phyloP scores from a whole-genome alignment of 1,140 invertebrate species.

The Drosophila yakuba region DNA sequence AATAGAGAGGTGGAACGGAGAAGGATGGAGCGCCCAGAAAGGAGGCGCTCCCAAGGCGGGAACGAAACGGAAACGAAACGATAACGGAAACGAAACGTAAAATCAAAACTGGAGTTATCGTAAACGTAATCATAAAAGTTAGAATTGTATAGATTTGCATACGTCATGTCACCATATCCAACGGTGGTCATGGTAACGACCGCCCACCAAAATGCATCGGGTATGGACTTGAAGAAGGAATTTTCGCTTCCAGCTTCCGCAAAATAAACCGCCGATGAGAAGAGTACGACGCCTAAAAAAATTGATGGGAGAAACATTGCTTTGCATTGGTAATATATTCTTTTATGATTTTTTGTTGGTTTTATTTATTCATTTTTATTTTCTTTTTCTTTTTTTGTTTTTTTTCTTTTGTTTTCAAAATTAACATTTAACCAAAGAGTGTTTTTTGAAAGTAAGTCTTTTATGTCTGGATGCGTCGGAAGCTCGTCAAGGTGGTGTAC shows the following conservation, averaged over 20 bases:
- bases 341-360: conserved; percentile 42
- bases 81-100: conserved; percentile 31
- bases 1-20: conserved; percentile 25
- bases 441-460: conserved; percentile 37
- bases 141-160: conserved; percentile 87
- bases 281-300: conserved; percentile 99
- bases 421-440: conserved; percentile 49
- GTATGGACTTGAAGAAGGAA: conserved; percentile 99
- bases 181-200: conserved; percentile 99
- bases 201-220: conserved; percentile 99
- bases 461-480: conserved; percentile 36
- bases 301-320: conserved; percentile 85
- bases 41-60: conserved; percentile 13
- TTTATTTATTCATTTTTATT: conserved; percentile 13
- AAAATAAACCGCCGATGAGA: conserved; percentile 99
- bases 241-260: conserved; percentile 98
- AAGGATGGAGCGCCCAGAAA: conserved; percentile 15
- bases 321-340: conserved; percentile 80
- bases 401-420: conserved; percentile 41
- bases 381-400: conserved; percentile 20
- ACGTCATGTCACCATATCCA: conserved; percentile 99
- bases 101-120: conserved; percentile 68
- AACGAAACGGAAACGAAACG: conserved; percentile 23
- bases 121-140: conserved; percentile 69
- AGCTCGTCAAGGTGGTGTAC: conserved; percentile 37